phyloP scores from a whole-genome alignment of 2,888 invertebrate genomes.

The Stomorhina lunata region DNA sequence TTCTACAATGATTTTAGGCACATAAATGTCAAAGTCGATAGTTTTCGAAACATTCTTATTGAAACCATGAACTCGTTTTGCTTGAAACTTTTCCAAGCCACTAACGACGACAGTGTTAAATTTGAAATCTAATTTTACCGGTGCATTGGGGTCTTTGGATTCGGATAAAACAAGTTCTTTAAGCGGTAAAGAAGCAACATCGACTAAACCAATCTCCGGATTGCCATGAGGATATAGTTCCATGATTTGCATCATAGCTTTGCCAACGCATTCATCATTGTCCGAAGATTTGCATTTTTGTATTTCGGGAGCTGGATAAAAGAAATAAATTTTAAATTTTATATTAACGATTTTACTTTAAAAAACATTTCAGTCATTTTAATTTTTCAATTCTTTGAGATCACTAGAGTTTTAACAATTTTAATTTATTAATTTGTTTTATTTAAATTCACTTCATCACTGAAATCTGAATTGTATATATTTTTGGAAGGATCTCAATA shows the following conservation, averaged over 20 bases:
- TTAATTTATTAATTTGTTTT: too few relatives aligned
- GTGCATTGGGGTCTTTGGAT: conserved; percentile 48
- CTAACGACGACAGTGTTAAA: conserved; percentile 67
- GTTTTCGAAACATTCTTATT: conserved; percentile 67
- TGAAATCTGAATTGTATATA: too few relatives aligned
- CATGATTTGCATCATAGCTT: conserved; percentile 68
- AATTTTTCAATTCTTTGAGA: too few relatives aligned
- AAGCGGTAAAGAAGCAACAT: conserved; percentile 67
- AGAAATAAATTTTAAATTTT: neutral
- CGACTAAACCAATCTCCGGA: conserved; percentile 68
- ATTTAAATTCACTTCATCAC: too few relatives aligned
- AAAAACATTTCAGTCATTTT: too few relatives aligned
- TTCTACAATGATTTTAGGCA: conserved; percentile 68
- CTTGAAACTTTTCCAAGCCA: conserved; percentile 68
- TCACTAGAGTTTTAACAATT: too few relatives aligned
- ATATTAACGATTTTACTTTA: too few relatives aligned
- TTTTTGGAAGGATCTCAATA: too few relatives aligned
- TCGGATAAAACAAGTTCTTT: conserved; percentile 68
- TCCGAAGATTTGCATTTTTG: conserved; percentile 71
- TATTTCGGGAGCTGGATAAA: conserved; percentile 68
- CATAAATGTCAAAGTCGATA: conserved; percentile 68
- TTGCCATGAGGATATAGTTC: conserved; percentile 70
- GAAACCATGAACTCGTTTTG: conserved; percentile 70
- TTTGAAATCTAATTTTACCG: conserved; percentile 69
- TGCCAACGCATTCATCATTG: conserved; percentile 68